Base-by-base conservation (phyloP, 2,797 vertebrate genomes). In the Smutsia gigantea region DNA sequence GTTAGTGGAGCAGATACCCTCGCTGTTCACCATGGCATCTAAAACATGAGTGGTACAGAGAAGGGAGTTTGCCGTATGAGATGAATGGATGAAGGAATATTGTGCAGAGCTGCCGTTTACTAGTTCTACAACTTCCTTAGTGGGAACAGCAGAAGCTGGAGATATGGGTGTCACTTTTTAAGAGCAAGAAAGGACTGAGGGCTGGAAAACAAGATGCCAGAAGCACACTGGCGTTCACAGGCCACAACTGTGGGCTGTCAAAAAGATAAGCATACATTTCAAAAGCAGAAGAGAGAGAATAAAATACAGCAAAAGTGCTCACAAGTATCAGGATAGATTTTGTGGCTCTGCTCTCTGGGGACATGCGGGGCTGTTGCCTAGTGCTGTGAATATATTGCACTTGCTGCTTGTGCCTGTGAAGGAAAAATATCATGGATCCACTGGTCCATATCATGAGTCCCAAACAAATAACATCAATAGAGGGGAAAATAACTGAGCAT, bases 371-470 rank as follows among this genome's bases (percentile, higher is more conserved):
- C 19, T 12, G 25, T 7, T 63, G 69, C 39, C 74, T 77, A 69
- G 42, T 69, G 37, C 69, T 77, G 1, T 34, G 75, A 82, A 96
- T 75, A 46, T 87, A 69, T 10, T 21, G 14, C 21, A 77, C 61
- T 77, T 68, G 31, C 53, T 64, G 29, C 61, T 75, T 61, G 53
- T 92, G 85, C 81, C 51, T 61, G 17, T 57, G 42, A 61, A 93
- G 90, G 90, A 95, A 90, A 85, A 66, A 57, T 37, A 82, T 37
- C 51, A 63, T 93, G 34, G 21, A 87, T 12, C 59, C 74, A 77
- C 93, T 92, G 42, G 68, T 68, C 78, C 74, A 86, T 6, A 69
- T 18, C 93, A 87, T 93, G 72, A 87, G 15, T 87, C 68, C 87
- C 68, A 90, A 53, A 63, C 74, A 95, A 87, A 77, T 29, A 29